Conservation (phyloP, 2,113 vertebrate species). For the Sebastes schlegelii region DNA sequence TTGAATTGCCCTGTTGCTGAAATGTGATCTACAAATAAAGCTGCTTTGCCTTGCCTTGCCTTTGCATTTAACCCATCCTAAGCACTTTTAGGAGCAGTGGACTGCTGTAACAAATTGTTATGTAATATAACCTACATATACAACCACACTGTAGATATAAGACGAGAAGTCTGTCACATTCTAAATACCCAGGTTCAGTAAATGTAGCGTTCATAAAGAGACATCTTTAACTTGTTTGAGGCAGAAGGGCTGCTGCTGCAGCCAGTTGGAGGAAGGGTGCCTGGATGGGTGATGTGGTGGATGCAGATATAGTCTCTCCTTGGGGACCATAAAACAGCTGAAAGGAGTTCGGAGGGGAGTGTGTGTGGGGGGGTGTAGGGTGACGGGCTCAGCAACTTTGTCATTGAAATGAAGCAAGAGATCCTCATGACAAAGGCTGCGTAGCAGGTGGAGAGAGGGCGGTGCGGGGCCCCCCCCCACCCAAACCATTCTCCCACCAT, state of each 20-base stretch:
- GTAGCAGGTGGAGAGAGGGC: constrained; percentile 93
- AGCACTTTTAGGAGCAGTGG: too few relatives aligned
- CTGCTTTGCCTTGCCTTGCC: too few relatives aligned
- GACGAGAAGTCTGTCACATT: background rate
- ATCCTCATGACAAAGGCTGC: constrained; percentile 86
- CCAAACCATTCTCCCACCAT: constrained; percentile 23
- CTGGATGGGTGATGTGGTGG: constrained; percentile 47
- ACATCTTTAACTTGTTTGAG: background rate
- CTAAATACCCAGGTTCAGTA: background rate
- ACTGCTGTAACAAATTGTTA: too few relatives aligned
- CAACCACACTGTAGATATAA: background rate
- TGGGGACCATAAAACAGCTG: constrained; percentile 86
- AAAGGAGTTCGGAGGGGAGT: constrained; percentile 56
- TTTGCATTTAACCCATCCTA: too few relatives aligned
- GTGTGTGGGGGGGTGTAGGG: constrained; percentile 28
- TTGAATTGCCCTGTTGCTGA: too few relatives aligned
- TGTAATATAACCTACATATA: background rate
- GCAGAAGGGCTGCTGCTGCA: constrained; percentile 25
- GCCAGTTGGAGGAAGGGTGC: constrained; percentile 40
- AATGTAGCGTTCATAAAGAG: background rate
- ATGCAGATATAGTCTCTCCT: constrained; percentile 66
- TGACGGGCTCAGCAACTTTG: constrained; percentile 86
- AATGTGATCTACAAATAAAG: too few relatives aligned
- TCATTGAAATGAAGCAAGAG: constrained; percentile 88
- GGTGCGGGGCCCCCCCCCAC: constrained; percentile 47